Conservation (phyloP, 2,113 vertebrate genomes). For the Turdus rufiventris region DNA sequence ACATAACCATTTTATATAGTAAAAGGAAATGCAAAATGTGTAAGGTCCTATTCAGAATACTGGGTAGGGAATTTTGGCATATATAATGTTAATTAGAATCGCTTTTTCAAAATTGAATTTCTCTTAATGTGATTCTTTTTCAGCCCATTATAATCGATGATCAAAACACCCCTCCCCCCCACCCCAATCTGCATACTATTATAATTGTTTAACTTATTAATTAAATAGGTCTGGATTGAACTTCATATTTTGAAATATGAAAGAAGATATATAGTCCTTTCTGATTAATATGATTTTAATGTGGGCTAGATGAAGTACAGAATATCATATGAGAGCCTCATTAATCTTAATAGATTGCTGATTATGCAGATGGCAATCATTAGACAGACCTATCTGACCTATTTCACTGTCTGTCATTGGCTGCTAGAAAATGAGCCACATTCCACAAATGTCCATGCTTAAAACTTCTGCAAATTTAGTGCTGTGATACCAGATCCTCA, state of each 20-base stretch:
- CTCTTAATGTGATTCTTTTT: not conserved
- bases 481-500: not conserved
- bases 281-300: slow-evolving; percentile 56
- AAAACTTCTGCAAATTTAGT: not conserved
- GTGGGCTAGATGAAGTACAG: not conserved
- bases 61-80: not conserved
- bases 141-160: not conserved
- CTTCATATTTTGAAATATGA: not conserved
- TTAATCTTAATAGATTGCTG: slow-evolving; percentile 50
- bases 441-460: not conserved
- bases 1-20: not conserved
- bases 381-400: not conserved
- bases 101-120: not conserved
- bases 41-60: not conserved
- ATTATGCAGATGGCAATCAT: slow-evolving; percentile 29
- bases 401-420: not conserved
- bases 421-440: not conserved
- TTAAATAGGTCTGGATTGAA: not conserved
- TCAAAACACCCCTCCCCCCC: not conserved
- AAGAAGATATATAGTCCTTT: not conserved
- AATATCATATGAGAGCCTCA: not conserved
- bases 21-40: not conserved
- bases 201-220: not conserved
- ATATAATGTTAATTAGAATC: not conserved
- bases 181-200: not conserved